phyloP scores from a whole-genome alignment of 2,797 vertebrate species.

The Coluber constrictor region DNA sequence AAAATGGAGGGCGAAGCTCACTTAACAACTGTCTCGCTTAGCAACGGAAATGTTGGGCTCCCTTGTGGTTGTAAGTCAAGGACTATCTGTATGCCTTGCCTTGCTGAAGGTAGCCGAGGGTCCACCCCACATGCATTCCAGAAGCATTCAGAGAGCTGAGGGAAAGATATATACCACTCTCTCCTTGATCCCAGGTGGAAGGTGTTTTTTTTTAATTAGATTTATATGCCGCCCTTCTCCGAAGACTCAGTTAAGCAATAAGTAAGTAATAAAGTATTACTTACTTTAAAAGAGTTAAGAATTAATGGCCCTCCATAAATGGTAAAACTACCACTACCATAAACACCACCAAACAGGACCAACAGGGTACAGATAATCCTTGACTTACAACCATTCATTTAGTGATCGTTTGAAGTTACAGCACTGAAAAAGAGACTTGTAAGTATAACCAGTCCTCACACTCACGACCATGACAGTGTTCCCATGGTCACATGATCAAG shows the following conservation, averaged over 20 bases:
- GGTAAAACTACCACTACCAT: neutral
- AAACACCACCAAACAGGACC: neutral
- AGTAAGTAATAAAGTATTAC: neutral
- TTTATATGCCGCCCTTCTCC: too few species aligned
- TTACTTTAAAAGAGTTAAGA: neutral
- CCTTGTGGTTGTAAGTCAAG: neutral
- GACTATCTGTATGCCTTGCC: neutral
- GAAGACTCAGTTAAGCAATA: too few species aligned
- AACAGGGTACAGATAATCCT: neutral
- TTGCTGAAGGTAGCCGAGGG: neutral
- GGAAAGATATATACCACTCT: neutral
- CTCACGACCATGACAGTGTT: neutral
- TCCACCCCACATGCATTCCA: too few species aligned
- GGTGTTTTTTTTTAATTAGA: neutral
- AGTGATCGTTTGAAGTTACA: neutral
- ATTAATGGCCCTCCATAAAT: neutral
- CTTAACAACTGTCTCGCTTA: neutral
- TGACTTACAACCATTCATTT: neutral
- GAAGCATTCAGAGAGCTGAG: neutral
- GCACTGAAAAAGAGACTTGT: neutral
- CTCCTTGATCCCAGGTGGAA: neutral
- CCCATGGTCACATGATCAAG: neutral
- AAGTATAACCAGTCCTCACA: neutral
- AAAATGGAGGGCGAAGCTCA: neutral
- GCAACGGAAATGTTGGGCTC: neutral